A percentile compares a stretch with the other conserved stretches of the same genome.
These are phyloP conservation scores for Tachina grossa DNA, from an alignment of 2,888 invertebrate genomes.

Conservation along the genomic window DNA sequence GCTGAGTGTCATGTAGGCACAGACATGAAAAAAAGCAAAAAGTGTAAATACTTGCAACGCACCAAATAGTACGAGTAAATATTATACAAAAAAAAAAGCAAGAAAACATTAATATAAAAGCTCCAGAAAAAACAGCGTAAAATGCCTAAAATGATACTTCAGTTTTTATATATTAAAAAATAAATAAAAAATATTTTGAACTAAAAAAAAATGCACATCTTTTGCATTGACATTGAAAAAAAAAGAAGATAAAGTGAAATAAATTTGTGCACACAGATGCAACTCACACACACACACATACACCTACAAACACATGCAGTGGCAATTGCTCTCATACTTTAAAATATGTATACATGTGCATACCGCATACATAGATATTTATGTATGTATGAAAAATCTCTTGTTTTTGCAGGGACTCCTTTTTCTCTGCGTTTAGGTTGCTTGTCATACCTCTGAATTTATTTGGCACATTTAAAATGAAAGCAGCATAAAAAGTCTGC, in stretches of 20 bases:
- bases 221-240: constrained; percentile 65
- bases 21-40: constrained; percentile 45
- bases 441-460: constrained; percentile 55
- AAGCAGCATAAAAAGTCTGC: constrained; percentile 49
- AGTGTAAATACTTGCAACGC: constrained; percentile 66
- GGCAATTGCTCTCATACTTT: constrained; percentile 17
- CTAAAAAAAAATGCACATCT: constrained; percentile 53
- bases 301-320: not conserved
- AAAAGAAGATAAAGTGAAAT: constrained; percentile 44
- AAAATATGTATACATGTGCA: not conserved
- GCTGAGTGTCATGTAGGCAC: constrained; percentile 59
- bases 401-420: constrained; percentile 16
- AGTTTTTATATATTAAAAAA: constrained; percentile 48
- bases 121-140: constrained; percentile 33
- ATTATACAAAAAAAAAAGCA: constrained; percentile 37
- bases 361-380: constrained; percentile 36
- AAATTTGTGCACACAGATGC: not conserved
- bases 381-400: constrained; percentile 44
- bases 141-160: constrained; percentile 71
- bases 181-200: constrained; percentile 55
- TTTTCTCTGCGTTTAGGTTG: constrained; percentile 57
- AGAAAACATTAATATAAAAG: constrained; percentile 54
- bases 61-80: constrained; percentile 40
- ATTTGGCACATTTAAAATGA: constrained; percentile 54
- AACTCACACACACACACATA: not conserved